Percentiles rank a stretch among this genome's conserved stretches.
phyloP scores from a whole-genome alignment of 2,113 vertebrate genomes.

The Erythrocercus mccallii region DNA sequence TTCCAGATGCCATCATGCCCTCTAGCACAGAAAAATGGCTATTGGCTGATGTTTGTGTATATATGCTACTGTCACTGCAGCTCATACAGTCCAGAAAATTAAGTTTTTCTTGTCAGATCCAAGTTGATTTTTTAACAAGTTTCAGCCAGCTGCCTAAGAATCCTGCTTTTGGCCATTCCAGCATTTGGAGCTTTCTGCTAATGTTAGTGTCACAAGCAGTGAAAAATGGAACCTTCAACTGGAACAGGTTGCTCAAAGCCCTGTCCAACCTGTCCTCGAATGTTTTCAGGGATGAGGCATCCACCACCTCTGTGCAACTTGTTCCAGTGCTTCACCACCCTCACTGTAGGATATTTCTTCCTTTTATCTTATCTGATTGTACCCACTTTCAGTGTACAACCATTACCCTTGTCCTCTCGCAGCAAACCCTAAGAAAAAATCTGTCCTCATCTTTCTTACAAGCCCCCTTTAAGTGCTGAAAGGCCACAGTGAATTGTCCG shows the following conservation, averaged over 20 bases:
- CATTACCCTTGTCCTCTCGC: background rate
- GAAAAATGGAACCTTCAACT: background rate
- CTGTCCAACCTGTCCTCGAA: background rate
- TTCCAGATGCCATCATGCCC: background rate
- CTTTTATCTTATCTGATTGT: background rate
- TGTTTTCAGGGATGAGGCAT: background rate
- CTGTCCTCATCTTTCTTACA: background rate
- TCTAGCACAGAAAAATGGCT: background rate
- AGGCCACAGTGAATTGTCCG: background rate
- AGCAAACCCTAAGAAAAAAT: background rate
- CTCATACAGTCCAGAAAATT: background rate
- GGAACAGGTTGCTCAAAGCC: background rate
- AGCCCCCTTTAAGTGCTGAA: background rate
- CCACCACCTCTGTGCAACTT: background rate
- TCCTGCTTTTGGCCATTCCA: background rate
- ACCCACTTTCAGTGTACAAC: background rate
- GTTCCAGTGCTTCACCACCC: fast-evolving
- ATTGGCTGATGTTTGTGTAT: background rate
- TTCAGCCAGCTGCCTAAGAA: background rate
- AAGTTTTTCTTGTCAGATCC: background rate
- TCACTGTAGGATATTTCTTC: background rate
- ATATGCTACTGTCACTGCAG: background rate
- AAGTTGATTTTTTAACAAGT: background rate
- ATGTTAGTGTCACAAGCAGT: background rate
- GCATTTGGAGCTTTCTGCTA: background rate